Evolutionary conservation across 1,140 invertebrate genomes (phyloP).

Genomic region (Apis mellifera): Amel_HAv3.1 CM009931.2:11668001-11668500

Average conservation of each 20-base stretch:
- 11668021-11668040: slow-evolving; percentile 29
- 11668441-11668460: slow-evolving; percentile 57
- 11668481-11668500: slow-evolving; percentile 50
- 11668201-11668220: slow-evolving; percentile 93
- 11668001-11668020: not conserved
- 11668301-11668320: slow-evolving; percentile 85
- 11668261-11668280: slow-evolving; percentile 95
- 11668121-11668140: slow-evolving; percentile 78
- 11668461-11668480: slow-evolving; percentile 58
- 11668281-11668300: slow-evolving; percentile 92
- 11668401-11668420: slow-evolving; percentile 64
- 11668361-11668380: slow-evolving; percentile 76
- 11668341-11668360: slow-evolving; percentile 62
- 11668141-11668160: slow-evolving; percentile 85
- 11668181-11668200: slow-evolving; percentile 91
- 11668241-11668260: slow-evolving; percentile 93
- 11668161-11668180: slow-evolving; percentile 94
- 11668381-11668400: slow-evolving; percentile 70
- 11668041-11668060: slow-evolving; percentile 10
- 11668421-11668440: slow-evolving; percentile 49
- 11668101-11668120: slow-evolving; percentile 67
- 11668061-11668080: slow-evolving; percentile 37
- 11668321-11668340: slow-evolving; percentile 70
- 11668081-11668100: slow-evolving; percentile 27
- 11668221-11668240: slow-evolving; percentile 90